These are phyloP conservation scores for Corythucha ciliata DNA, from an alignment of 2,888 invertebrate genomes.

Conservation along the genomic window DNA sequence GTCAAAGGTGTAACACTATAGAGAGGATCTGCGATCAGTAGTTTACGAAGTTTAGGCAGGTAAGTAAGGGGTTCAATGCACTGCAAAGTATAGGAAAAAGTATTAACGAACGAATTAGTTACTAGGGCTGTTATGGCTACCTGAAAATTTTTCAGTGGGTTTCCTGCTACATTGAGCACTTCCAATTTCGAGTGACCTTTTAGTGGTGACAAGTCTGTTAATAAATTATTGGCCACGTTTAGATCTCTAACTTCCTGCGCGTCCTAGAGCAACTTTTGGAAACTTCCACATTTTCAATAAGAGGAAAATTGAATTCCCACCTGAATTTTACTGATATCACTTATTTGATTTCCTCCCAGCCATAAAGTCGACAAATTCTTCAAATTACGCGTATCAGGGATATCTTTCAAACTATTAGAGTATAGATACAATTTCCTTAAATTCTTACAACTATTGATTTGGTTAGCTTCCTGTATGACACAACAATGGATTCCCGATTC, in stretches of 20 bases:
- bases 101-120: no score
- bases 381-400: constrained; percentile 11
- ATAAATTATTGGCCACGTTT: constrained; percentile 16
- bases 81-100: no score
- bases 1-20: constrained; percentile 18
- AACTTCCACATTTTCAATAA: no score
- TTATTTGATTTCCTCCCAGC: constrained; percentile 12
- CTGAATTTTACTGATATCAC: background rate
- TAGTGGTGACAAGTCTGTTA: constrained; percentile 2
- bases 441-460: constrained; percentile 8
- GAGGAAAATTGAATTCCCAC: background rate
- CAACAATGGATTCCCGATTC: background rate
- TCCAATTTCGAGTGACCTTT: constrained; percentile 4
- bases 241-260: constrained; percentile 11
- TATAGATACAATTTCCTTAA: constrained; percentile 18
- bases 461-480: constrained; percentile 4
- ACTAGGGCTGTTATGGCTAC: no score
- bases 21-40: constrained; percentile 22
- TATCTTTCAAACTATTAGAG: constrained; percentile 6
- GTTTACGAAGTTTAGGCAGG: constrained; percentile 16
- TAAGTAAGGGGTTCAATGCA: constrained; percentile 8
- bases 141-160: constrained; percentile 12
- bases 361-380: constrained; percentile 14
- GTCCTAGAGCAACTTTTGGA: constrained; percentile 1
- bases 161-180: constrained; percentile 16